phyloP scores from a whole-genome alignment of 2,888 invertebrate genomes.

The Eremobia ochroleuca region DNA sequence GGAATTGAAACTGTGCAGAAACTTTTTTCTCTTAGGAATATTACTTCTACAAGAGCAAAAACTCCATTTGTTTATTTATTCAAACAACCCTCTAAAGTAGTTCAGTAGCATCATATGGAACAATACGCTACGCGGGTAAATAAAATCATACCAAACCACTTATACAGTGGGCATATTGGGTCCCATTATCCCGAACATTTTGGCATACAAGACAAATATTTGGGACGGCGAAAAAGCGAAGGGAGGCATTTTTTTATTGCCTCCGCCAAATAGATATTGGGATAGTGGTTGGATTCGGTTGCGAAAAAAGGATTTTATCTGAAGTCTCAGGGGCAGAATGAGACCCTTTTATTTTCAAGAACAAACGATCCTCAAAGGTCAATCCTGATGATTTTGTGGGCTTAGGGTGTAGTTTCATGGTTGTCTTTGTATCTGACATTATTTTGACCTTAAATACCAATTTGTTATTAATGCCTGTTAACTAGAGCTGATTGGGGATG shows the following conservation, averaged over 20 bases:
- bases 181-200: conserved; percentile 44
- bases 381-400: conserved; percentile 37
- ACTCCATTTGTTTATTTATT: conserved; percentile 43
- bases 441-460: conserved; percentile 6
- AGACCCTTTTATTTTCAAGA: conserved; percentile 57
- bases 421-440: conserved; percentile 29
- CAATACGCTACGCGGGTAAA: conserved; percentile 21
- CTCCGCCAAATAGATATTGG: conserved; percentile 53
- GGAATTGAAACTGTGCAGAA: background rate
- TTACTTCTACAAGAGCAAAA: background rate
- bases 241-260: conserved; percentile 64
- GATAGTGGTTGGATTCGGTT: conserved; percentile 44
- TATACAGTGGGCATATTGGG: conserved; percentile 46
- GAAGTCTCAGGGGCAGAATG: conserved; percentile 48
- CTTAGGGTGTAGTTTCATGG: conserved; percentile 32
- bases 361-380: conserved; percentile 52
- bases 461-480: conserved; percentile 13
- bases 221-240: conserved; percentile 32
- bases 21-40: background rate
- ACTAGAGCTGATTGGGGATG: conserved; percentile 29
- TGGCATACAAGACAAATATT: conserved; percentile 57
- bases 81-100: conserved; percentile 34
- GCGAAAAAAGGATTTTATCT: conserved; percentile 54
- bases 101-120: conserved; percentile 12
- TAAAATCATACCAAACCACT: conserved; percentile 53